Evolutionary conservation across 2,113 vertebrate species (phyloP), one percentile per base, ranked within the genome.

Genomic region (Miniopterus natalensis): DNA sequence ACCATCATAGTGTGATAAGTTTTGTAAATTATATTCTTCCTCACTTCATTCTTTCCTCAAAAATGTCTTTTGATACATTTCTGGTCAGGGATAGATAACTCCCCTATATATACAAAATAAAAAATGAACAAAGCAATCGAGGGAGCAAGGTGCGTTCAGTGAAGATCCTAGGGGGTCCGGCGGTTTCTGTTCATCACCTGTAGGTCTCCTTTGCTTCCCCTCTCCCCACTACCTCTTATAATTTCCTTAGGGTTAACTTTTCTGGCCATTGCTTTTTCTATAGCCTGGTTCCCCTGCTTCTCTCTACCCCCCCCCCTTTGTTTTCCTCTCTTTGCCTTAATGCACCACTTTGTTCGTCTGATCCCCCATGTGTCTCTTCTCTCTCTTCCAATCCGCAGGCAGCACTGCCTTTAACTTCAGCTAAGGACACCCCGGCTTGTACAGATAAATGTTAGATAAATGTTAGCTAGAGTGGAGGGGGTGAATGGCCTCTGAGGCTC

Each of bases 61-160:
- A 14, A 65, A 65, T 93, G 7, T 18, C 18, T 94, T 79, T 83
- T 65, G 70, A 74, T 31, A n/a, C 29, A 55, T 84, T 89, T 93
- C 29, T 84, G n/a, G 23, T 42, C 21, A 71, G 25, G 2, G 7
- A 31, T 74, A 57, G 5, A 27, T 5, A 45, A 21, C 31, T 71
- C 20, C 86, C 25, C 15, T 83, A 73, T 36, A 20, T 42, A 36
- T 2, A 68, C 18, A 40, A 59, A 95, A 78, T 14, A 51, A 74
- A 86, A 84, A 78, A 70, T 27, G 23, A 29, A 73, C 12, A 47
- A 68, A 84, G 14, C 2, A 90, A 90, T 2, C 6, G 20, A 61
- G 59, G 66, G 31, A 53, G 36, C 59, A 83, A 68, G 31, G 13
- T 7, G 13, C 2, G 88, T 68, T 68, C 47, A 21, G 1, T 11